Conservation (phyloP, 2,888 invertebrate genomes). For the Romanomermis culicivorax region DNA sequence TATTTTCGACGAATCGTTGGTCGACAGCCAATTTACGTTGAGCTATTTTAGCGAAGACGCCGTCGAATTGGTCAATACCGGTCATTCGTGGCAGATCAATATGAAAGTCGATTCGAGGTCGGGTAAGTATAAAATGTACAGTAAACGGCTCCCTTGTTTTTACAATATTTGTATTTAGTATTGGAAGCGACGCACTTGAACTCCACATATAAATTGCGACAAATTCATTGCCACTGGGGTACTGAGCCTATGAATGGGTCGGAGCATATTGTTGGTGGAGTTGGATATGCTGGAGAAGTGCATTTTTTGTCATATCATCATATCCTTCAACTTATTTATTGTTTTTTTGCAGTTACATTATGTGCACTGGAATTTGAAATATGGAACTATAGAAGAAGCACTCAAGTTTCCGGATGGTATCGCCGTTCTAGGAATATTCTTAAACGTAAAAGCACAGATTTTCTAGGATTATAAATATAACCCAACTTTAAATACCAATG, state of each 20-base stretch:
- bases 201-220: conserved; percentile 17
- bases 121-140: neutral
- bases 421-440: conserved; percentile 23
- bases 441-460: conserved; percentile 18
- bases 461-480: neutral
- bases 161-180: neutral
- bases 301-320: neutral
- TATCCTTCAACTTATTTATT: too few species aligned
- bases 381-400: conserved; percentile 23
- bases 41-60: conserved; percentile 7
- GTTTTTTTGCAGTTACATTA: conserved; percentile 19
- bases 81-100: conserved; percentile 5
- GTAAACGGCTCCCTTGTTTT: neutral
- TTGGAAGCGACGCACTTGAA: conserved; percentile 14
- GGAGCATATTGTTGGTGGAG: conserved; percentile 26
- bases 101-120: neutral
- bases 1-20: conserved; percentile 10
- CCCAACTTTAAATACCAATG: neutral
- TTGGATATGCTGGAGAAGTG: conserved; percentile 21
- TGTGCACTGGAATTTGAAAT: conserved; percentile 24
- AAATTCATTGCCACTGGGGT: conserved; percentile 26
- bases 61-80: conserved; percentile 7
- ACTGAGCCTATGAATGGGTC: conserved; percentile 28
- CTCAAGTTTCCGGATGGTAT: conserved; percentile 25
- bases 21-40: conserved; percentile 10